Conservation (phyloP, 2,888 invertebrate genomes). For the Lochmaea crataegi region DNA sequence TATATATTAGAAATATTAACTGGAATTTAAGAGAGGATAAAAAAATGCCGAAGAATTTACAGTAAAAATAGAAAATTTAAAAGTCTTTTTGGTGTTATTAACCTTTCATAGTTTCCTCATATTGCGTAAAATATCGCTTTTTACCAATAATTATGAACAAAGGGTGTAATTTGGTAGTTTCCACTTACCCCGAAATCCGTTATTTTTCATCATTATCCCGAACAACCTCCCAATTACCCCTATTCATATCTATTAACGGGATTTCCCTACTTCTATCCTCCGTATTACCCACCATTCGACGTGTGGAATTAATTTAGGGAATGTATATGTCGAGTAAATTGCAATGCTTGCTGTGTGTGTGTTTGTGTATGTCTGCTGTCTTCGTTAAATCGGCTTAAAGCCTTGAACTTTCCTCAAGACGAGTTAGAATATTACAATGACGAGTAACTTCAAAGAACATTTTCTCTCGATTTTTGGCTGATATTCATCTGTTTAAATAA, state of each 20-base stretch:
- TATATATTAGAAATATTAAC: too few relatives aligned
- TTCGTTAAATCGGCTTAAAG: conserved; percentile 10
- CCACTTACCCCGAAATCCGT: background rate
- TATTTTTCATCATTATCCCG: conserved; percentile 6
- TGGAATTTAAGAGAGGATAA: too few relatives aligned
- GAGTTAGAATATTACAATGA: conserved; percentile 4
- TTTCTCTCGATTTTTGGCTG: too few relatives aligned
- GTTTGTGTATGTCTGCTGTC: background rate
- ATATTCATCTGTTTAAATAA: too few relatives aligned
- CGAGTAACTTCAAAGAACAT: background rate
- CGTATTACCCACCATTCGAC: conserved; percentile 32
- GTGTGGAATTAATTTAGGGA: conserved; percentile 42
- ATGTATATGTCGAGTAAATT: conserved; percentile 22
- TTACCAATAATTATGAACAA: background rate
- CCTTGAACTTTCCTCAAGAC: background rate
- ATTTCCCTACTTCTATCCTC: conserved; percentile 6
- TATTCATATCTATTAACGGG: conserved; percentile 8
- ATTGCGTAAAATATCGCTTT: background rate
- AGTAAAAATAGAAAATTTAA: too few relatives aligned
- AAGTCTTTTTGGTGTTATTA: too few relatives aligned
- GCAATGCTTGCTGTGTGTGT: conserved; percentile 16
- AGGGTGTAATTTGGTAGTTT: background rate
- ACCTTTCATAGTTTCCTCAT: too few relatives aligned
- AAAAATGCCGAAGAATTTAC: too few relatives aligned
- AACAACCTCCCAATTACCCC: conserved; percentile 10